Percentiles rank a stretch among this genome's conserved stretches.
phyloP scores from a whole-genome alignment of 1,140 invertebrate species.

The Musca domestica region DNA sequence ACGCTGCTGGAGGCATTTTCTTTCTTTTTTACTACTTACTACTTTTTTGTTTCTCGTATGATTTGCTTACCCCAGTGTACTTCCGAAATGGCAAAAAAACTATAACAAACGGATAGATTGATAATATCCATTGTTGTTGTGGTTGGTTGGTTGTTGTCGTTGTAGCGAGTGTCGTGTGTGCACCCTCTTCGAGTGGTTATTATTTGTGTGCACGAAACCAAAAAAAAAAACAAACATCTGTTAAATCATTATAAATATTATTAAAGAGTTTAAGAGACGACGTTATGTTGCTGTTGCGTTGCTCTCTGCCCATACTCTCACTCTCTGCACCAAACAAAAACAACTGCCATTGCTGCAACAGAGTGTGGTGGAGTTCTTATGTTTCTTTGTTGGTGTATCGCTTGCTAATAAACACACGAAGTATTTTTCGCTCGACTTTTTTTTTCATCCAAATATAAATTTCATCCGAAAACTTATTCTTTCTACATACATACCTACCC shows the following conservation, averaged over 20 bases:
- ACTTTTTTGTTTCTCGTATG: not conserved
- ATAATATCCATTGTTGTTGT: not conserved
- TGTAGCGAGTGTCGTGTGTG: not conserved
- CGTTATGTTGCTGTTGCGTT: not conserved
- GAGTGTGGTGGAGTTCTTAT: no score
- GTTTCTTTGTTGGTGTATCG: no score
- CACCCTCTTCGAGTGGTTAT: not conserved
- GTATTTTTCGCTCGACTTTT: no score
- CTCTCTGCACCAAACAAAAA: no score
- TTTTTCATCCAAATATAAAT: no score
- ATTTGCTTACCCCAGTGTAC: conserved; percentile 4
- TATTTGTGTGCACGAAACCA: not conserved
- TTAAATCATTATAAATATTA: not conserved
- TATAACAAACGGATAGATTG: not conserved
- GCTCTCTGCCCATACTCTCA: no score
- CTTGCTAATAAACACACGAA: no score
- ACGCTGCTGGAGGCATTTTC: not conserved
- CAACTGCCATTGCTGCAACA: no score
- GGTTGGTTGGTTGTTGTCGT: not conserved
- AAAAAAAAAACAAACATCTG: not conserved
- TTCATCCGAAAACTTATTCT: no score
- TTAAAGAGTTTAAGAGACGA: not conserved
- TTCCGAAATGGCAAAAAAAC: not conserved
- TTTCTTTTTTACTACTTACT: not conserved
- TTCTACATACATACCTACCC: no score